Base-by-base conservation (phyloP, 2,888 invertebrate species). In the Biston betularia region DNA sequence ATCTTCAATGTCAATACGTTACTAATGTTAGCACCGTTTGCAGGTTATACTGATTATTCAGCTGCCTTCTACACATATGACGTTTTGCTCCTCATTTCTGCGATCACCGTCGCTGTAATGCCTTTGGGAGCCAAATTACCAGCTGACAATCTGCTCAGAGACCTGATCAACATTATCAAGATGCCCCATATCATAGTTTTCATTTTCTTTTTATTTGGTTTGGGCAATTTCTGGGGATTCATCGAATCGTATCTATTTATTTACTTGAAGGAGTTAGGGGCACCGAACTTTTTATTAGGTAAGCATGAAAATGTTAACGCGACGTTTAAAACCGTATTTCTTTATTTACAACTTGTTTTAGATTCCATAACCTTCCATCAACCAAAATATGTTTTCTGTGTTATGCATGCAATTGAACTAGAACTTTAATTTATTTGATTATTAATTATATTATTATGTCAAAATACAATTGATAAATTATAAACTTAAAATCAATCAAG, bases 221-320 rank as follows among this genome's bases (percentile, higher is more conserved):
- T 98, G 76, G 98, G 98, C 67, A 97, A 97, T 80, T 95, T 97
- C 84, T 97, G 97, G 96, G 98, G 98, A 40, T 97, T 97, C 87
- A 97, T 98, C 63, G 98, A 98, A 87, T 97, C 97, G 59, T 98
- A 97, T 85, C 91, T 98, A 42, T 98, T 98, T 86, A 95, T 98
- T 81, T 98, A 97, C 86, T 94, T 98, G 71, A 96, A 96, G 87
- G 97, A 97, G 86, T 93, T 98, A 71, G 96, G 97, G 15, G 97
- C 97, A 57, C 97, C 97, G 0, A 97, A 97, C 87, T 97, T 97
- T 85, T 91, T 97, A 69, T 89, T 97, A 58, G 97, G 97, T 96
- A 89, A 93, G 94, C 76, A 42, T 62, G 24, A 0, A 46, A 6
- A n/a, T 6, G 0, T 45, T n/a, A n/a, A 10, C 9, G 24, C 48